A percentile compares a stretch with the other conserved stretches of the same genome.
phyloP scores from a whole-genome alignment of 2,797 vertebrate species.

The Anguilla megastoma region DNA sequence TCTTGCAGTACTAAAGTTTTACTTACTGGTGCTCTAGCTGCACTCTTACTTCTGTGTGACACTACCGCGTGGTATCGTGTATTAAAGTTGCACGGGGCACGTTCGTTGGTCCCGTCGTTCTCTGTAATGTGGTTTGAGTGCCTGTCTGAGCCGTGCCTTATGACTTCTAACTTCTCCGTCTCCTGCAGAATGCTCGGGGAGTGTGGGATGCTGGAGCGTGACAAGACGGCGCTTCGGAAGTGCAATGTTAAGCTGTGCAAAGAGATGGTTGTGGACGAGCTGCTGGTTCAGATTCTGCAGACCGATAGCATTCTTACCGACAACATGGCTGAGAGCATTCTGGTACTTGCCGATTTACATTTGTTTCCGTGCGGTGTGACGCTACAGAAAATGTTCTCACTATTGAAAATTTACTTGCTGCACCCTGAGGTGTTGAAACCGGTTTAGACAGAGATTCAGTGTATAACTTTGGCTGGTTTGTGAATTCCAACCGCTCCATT shows the following conservation, averaged over 20 bases:
- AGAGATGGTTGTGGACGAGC: conserved; percentile 75
- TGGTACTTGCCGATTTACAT: conserved; percentile 57
- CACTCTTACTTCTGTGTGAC: not conserved
- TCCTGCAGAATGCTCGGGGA: conserved; percentile 60
- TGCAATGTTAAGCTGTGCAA: conserved; percentile 59
- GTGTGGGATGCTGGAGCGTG: conserved; percentile 69
- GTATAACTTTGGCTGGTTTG: not conserved
- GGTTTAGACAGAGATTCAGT: not conserved
- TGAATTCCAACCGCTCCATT: not conserved
- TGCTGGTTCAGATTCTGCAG: conserved; percentile 69
- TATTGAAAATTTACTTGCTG: not conserved
- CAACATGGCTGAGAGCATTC: conserved; percentile 71
- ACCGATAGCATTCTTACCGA: conserved; percentile 72
- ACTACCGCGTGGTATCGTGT: not conserved
- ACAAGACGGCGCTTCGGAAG: conserved; percentile 59
- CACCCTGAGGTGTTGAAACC: not conserved
- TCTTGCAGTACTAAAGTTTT: not conserved
- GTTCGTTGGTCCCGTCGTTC: not conserved
- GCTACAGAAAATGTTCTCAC: not conserved
- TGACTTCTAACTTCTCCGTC: not conserved
- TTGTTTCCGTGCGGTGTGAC: not conserved
- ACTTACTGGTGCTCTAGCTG: not conserved
- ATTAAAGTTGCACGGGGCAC: not conserved
- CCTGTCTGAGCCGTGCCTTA: not conserved
- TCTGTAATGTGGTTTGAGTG: not conserved